These are phyloP conservation scores for Zaprionus ornatus DNA, from an alignment of 1,140 invertebrate species.

Conservation along the genomic window DNA sequence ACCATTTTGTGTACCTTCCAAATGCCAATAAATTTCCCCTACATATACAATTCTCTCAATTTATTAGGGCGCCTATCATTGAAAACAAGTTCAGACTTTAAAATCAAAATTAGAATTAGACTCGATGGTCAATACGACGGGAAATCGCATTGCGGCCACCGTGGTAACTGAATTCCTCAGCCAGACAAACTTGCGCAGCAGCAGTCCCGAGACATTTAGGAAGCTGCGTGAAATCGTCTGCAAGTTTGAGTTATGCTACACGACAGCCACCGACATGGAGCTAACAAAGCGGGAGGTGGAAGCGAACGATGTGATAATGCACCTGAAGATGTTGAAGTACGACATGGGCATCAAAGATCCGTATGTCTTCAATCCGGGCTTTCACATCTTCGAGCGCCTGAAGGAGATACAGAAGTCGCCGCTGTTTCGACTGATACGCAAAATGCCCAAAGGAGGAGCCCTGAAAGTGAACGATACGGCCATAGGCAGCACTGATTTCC, in stretches of 20 bases:
- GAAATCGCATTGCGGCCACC: background rate
- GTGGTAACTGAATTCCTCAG: slow-evolving; percentile 27
- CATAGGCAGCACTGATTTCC: slow-evolving; percentile 86
- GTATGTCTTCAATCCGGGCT: slow-evolving; percentile 49
- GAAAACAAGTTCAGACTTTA: background rate
- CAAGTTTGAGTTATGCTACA: slow-evolving; percentile 22
- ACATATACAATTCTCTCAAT: background rate
- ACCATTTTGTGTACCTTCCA: background rate
- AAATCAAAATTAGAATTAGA: background rate
- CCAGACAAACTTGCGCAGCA: slow-evolving; percentile 27
- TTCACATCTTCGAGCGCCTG: slow-evolving; percentile 87
- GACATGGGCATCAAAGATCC: slow-evolving; percentile 54
- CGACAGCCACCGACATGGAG: slow-evolving; percentile 41
- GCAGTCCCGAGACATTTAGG: slow-evolving; percentile 29
- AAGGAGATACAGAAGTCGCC: slow-evolving; percentile 86
- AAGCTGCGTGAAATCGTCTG: slow-evolving; percentile 46
- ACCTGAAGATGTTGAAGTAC: slow-evolving; percentile 51
- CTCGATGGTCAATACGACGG: background rate
- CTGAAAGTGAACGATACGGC: slow-evolving; percentile 90
- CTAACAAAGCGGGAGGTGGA: slow-evolving; percentile 40
- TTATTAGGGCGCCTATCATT: background rate
- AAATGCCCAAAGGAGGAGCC: slow-evolving; percentile 89
- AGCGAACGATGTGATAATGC: slow-evolving; percentile 62
- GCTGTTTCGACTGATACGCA: slow-evolving; percentile 88
- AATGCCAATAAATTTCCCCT: background rate